These are phyloP conservation scores for Acanthoscelides obtectus DNA, from an alignment of 2,888 invertebrate species.

Conservation along the genomic window DNA sequence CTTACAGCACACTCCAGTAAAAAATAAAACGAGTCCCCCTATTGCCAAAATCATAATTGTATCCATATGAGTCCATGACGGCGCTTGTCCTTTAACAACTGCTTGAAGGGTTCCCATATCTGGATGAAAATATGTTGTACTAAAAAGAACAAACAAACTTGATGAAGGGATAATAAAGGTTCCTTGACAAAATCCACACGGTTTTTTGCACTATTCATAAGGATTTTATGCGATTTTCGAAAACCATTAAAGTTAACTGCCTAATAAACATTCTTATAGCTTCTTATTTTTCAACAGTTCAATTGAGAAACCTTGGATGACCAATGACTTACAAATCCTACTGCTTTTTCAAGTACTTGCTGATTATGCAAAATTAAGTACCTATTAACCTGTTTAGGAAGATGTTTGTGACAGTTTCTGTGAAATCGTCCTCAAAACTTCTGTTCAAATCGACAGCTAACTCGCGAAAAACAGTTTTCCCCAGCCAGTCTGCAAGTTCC, in stretches of 20 bases:
- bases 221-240: too few relatives aligned
- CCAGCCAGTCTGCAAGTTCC: constrained; percentile 60
- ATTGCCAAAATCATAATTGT: constrained; percentile 26
- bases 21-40: constrained; percentile 19
- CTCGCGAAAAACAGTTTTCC: constrained; percentile 53
- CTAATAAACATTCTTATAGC: too few relatives aligned
- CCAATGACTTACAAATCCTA: too few relatives aligned
- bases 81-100: constrained; percentile 25
- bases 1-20: constrained; percentile 11
- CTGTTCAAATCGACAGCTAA: constrained; percentile 49
- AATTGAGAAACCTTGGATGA: too few relatives aligned
- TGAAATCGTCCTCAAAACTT: constrained; percentile 35
- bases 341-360: too few relatives aligned
- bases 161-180: too few relatives aligned
- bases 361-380: too few relatives aligned
- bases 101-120: constrained; percentile 23
- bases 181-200: too few relatives aligned
- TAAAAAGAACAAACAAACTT: constrained; percentile 1
- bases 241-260: too few relatives aligned
- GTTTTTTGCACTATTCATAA: too few relatives aligned
- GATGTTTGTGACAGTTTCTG: constrained; percentile 17
- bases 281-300: too few relatives aligned
- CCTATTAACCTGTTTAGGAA: background rate
- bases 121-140: background rate
- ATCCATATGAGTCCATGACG: constrained; percentile 36